Conservation (phyloP, 1,140 invertebrate species). For the Thaumatotibia leucotreta region DNA sequence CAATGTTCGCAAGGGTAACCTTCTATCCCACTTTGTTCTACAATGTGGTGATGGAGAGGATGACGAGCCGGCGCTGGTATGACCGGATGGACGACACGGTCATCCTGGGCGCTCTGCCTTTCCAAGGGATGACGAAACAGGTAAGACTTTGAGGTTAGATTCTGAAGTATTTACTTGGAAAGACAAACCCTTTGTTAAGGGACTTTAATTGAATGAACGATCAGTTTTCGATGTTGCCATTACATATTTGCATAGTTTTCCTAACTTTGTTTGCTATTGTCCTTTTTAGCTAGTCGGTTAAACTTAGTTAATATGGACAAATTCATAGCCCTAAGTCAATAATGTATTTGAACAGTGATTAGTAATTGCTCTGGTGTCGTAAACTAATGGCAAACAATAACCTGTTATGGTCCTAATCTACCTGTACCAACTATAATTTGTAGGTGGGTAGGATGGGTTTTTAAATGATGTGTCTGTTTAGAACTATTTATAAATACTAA, state of each 20-base stretch:
- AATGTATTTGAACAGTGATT: background rate
- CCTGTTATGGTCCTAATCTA: background rate
- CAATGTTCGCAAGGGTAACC: constrained; percentile 92
- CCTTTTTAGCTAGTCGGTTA: background rate
- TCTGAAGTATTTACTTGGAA: background rate
- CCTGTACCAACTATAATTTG: background rate
- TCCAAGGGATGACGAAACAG: constrained; percentile 88
- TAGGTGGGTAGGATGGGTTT: no score
- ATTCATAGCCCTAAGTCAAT: background rate
- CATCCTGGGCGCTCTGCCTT: constrained; percentile 96
- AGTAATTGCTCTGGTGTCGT: background rate
- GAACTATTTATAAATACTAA: no score
- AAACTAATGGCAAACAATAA: background rate
- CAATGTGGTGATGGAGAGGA: constrained; percentile 94
- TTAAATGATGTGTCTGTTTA: no score
- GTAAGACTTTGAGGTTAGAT: constrained; percentile 71
- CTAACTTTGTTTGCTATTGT: background rate
- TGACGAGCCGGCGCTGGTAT: constrained; percentile 91
- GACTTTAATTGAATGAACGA: background rate
- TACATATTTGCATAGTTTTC: background rate
- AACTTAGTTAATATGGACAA: background rate
- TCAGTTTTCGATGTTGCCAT: background rate
- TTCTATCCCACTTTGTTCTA: constrained; percentile 95
- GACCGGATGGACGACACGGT: constrained; percentile 96
- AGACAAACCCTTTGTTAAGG: background rate